A percentile compares a stretch with the other conserved stretches of the same genome.
These are phyloP conservation scores for honey bee (Apis mellifera) DNA, from an alignment of 1,140 invertebrate genomes.

Conservation along the genomic window Amel_HAv3.1 CM009932.2:10348001-10348500, in stretches of 20 bases:
- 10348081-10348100: no score
- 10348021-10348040: no score
- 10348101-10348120: no score
- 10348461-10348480: constrained; percentile 34
- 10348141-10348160: no score
- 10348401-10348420: neutral
- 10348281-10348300: neutral
- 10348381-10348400: constrained; percentile 18
- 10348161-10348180: no score
- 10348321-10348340: neutral
- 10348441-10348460: constrained; percentile 6
- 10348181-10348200: no score
- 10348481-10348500: constrained; percentile 53
- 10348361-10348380: constrained; percentile 12
- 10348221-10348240: no score
- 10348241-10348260: neutral
- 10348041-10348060: no score
- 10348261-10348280: neutral
- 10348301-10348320: neutral
- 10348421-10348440: constrained; percentile 30
- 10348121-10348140: no score
- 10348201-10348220: no score
- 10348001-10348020: no score
- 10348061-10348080: no score
- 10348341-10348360: constrained; percentile 33